Percentiles rank a stretch among this genome's conserved stretches.
These are phyloP conservation scores for Grammomys surdaster DNA, from an alignment of 2,113 vertebrate genomes.

Conservation along the genomic window DNA sequence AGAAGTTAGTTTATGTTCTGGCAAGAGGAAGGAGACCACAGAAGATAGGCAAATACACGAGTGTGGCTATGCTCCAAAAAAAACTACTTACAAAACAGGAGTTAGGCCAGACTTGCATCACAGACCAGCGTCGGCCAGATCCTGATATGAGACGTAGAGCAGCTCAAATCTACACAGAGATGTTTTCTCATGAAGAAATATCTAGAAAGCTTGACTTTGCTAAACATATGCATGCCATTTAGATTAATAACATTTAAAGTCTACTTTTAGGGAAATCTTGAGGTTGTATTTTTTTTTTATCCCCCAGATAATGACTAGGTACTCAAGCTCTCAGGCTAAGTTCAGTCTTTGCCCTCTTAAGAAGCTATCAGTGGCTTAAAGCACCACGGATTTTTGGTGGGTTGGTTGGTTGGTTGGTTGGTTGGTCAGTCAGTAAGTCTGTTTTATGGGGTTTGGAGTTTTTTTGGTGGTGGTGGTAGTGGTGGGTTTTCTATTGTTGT, in stretches of 20 bases:
- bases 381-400: background rate
- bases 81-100: constrained; percentile 33
- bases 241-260: constrained; percentile 23
- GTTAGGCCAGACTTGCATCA: background rate
- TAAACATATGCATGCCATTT: background rate
- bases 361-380: constrained; percentile 1
- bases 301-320: background rate
- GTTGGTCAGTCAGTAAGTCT: too few species aligned
- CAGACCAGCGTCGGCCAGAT: background rate
- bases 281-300: background rate
- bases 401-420: too few species aligned
- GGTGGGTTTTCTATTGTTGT: too few species aligned
- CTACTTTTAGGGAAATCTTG: background rate
- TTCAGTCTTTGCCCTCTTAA: constrained; percentile 31
- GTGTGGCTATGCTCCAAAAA: background rate
- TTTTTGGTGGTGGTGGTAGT: too few species aligned
- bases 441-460: too few species aligned
- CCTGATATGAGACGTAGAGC: background rate
- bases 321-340: background rate
- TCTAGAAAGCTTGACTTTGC: constrained; percentile 29
- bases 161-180: constrained; percentile 31
- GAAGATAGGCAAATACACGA: constrained; percentile 4
- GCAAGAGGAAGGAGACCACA: background rate
- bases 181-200: constrained; percentile 42
- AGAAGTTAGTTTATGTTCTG: background rate